Base-by-base conservation (phyloP, 2,888 invertebrate genomes). In the Pachydiplax longipennis region DNA sequence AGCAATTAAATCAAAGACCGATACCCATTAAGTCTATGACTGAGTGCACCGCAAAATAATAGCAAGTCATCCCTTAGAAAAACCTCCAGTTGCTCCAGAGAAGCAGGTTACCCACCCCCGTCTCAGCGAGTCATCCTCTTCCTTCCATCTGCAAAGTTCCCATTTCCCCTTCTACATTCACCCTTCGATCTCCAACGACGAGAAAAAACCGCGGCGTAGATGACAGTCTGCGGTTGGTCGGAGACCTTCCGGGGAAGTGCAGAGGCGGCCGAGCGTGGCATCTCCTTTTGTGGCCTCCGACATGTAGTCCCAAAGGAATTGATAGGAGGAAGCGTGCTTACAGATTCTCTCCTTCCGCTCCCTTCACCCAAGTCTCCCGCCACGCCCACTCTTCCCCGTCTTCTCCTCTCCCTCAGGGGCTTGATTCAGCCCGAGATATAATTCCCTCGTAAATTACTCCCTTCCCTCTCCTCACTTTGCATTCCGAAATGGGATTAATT, bases 311-410 rank as follows among this genome's bases (percentile, higher is more conserved):
- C 83, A 35, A 35, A 35, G 83, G 58, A 35, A 83, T 83, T 83
- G 83, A 83, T 83, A 83, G 58, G 83, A 83, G 83, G 83, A 83
- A 83, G 83, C 83, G 83, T 58, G 83, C 58, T 35, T 83, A 83
- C 83, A 83, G 83, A 83, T 83, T 83, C 58, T 53, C 83, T 58
- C 35, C 35, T 83, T 83, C 83, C 83, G 83, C 53, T 35, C 58
- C 58, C 35, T 35, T 13, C 53, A n/a, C 53, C 22, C 58, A 8
- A 18, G 48, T 10, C 80, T 15, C 80, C 18, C 80, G 35, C 80
- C 80, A 13, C 80, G 18, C 37, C 31, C 37, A 35, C 35, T 18
- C 80, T 25, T 44, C 31, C 53, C 48, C 25, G 31, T 6, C 44
- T 22, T 44, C 82, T 25, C 6, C 31, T 13, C 40, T 3, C 22